phyloP scores from a whole-genome alignment of 2,113 vertebrate genomes.

The Sylvietta virens region DNA sequence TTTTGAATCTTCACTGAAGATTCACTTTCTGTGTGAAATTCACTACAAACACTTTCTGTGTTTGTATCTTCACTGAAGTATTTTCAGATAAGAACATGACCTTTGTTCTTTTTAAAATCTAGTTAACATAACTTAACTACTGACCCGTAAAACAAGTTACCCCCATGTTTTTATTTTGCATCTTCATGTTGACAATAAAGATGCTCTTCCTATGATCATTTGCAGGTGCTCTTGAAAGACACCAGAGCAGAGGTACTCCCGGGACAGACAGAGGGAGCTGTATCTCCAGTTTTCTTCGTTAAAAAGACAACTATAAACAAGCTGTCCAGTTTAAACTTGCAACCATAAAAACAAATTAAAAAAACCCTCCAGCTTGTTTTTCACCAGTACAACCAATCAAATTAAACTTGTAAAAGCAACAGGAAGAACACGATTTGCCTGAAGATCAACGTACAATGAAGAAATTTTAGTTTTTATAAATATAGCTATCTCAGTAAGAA shows the following conservation, averaged over 20 bases:
- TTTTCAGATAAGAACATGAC: background rate
- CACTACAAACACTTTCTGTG: too few relatives aligned
- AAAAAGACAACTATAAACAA: background rate
- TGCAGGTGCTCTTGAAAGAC: background rate
- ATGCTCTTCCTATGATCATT: background rate
- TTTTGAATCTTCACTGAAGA: background rate
- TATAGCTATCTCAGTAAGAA: background rate
- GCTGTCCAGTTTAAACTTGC: background rate
- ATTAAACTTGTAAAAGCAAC: background rate
- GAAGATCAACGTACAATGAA: background rate
- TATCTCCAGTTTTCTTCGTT: conserved; percentile 38
- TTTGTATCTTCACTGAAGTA: background rate
- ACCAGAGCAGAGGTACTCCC: background rate
- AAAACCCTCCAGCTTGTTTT: background rate
- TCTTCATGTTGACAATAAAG: background rate
- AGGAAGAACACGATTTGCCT: background rate
- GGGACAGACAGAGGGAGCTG: conserved; percentile 59
- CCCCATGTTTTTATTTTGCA: background rate
- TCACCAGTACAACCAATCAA: background rate
- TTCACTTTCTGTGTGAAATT: too few relatives aligned
- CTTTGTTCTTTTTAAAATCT: background rate
- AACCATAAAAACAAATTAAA: background rate
- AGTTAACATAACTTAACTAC: background rate
- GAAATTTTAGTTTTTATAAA: background rate
- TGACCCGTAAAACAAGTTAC: background rate